Evolutionary conservation across 1,140 invertebrate genomes (phyloP), one percentile per base, ranked within the genome.

Genomic region (Alviniconcha marisindica): DNA sequence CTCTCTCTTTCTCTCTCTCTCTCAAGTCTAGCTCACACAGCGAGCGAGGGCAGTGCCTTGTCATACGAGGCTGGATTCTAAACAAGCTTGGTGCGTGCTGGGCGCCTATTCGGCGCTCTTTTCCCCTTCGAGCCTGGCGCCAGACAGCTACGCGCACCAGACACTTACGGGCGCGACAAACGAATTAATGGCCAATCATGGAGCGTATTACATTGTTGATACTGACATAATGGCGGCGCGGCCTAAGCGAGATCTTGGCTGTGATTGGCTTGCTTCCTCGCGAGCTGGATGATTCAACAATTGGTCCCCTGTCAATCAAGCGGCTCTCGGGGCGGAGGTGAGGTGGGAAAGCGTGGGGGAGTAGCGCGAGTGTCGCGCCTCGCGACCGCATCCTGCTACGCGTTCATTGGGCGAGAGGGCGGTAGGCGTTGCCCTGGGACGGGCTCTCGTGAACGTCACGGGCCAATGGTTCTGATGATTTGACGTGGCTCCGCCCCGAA

Each of bases 101-200:
- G 63, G 40, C 48, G 44, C 40, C 36, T 44, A 51, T 74, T 38
- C 66, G 63, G 73, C 76, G 31, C 60, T 51, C 51, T 71, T 73
- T 56, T 83, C 74, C 81, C 54, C 42, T 15, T 44, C 48, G 38
- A 69, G 51, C 40, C 56, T 77, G 83, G 83, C 83, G 83, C 83
- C 83, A 84, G 79, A 33, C 42, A 42, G 48, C 83, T 82, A 56
- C 66, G 60, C 51, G 40, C 21, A 21, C 73, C 71, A 84, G 83
- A 84, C 83, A 77, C 79, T 63, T 66, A 74, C 77, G 83, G n/a
- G 73, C 83, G 83, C 83, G 78, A 84, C 83, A 81, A 84, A 84
- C 78, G 83, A 81, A 84, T 84, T 84, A 84, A 84, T 84, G 79
- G 77, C 83, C 83, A 84, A 84, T 84, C 83, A 84, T 84, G 79